Evolutionary conservation across 1,140 invertebrate species (phyloP).

Genomic region (Zaprionus camerounensis): DNA sequence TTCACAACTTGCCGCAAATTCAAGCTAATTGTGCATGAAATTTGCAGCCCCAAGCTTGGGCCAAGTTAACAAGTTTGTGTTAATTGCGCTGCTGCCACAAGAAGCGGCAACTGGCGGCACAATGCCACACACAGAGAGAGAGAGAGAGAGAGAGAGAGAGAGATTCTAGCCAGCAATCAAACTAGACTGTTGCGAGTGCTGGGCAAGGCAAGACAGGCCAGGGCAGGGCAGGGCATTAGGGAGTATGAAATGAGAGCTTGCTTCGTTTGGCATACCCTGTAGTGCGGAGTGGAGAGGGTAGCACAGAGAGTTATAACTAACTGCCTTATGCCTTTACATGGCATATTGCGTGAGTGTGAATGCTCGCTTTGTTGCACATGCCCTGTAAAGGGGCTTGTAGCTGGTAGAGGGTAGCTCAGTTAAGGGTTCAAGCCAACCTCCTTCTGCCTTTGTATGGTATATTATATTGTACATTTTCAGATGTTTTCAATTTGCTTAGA

Average conservation of each 20-base stretch:
- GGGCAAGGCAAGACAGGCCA: background rate
- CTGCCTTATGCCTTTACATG: too few relatives aligned
- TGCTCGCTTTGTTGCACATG: background rate
- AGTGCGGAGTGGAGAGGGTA: background rate
- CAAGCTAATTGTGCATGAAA: constrained; percentile 45
- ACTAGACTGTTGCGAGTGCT: background rate
- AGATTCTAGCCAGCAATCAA: background rate
- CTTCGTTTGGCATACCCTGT: constrained; percentile 6
- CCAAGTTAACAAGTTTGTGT: constrained; percentile 41
- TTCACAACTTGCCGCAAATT: constrained; percentile 23
- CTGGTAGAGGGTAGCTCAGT: background rate
- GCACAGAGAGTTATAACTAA: background rate
- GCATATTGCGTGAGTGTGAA: background rate
- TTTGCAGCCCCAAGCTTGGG: constrained; percentile 16
- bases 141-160: too few relatives aligned
- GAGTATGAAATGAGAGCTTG: background rate
- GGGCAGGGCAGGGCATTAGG: too few relatives aligned
- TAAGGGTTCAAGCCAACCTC: too few relatives aligned
- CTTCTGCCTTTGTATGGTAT: background rate
- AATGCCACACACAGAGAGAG: background rate
- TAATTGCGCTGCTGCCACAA: constrained; percentile 38
- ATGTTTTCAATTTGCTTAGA: background rate
- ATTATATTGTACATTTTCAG: background rate
- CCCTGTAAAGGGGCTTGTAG: background rate
- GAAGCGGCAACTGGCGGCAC: constrained; percentile 21